Evolutionary conservation across 1,140 invertebrate genomes (phyloP).

Genomic region (Streblospio benedicti): DNA sequence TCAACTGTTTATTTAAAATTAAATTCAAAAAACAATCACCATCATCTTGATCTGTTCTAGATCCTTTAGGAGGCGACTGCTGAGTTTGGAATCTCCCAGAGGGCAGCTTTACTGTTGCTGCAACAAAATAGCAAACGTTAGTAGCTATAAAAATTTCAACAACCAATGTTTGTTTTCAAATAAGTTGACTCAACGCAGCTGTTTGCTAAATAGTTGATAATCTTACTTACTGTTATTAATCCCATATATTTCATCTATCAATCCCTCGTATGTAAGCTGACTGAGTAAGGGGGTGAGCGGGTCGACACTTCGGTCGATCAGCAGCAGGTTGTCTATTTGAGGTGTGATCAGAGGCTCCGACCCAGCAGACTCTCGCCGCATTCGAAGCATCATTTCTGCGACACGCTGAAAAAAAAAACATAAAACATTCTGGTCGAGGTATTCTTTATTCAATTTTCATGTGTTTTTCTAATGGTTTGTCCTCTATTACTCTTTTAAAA

Average conservation of each 20-base stretch:
- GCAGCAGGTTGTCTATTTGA: conserved; percentile 76
- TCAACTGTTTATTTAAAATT: neutral
- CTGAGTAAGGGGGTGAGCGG: conserved; percentile 83
- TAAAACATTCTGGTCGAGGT: no score
- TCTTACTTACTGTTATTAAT: conserved; percentile 54
- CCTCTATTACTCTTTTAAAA: no score
- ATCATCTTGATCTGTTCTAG: no score
- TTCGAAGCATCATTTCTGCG: conserved; percentile 72
- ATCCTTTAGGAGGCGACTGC: no score
- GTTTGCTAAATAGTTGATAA: no score
- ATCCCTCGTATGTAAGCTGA: conserved; percentile 92
- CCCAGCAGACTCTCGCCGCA: conserved; percentile 60
- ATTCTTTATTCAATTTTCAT: neutral
- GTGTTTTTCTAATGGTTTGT: no score
- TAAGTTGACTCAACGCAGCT: no score
- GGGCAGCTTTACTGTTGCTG: conserved; percentile 74
- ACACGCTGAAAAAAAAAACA: conserved; percentile 55
- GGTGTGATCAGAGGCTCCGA: conserved; percentile 49
- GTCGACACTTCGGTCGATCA: conserved; percentile 83
- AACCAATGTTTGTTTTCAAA: no score
- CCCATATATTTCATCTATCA: conserved; percentile 82
- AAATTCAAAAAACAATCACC: neutral
- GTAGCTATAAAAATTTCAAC: no score
- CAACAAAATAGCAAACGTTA: conserved; percentile 27
- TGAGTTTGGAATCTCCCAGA: conserved; percentile 65